Percentiles rank a stretch among this genome's conserved stretches.
Evolutionary conservation across 2,113 vertebrate genomes (phyloP).

Genomic region (Hydropotes inermis): DNA sequence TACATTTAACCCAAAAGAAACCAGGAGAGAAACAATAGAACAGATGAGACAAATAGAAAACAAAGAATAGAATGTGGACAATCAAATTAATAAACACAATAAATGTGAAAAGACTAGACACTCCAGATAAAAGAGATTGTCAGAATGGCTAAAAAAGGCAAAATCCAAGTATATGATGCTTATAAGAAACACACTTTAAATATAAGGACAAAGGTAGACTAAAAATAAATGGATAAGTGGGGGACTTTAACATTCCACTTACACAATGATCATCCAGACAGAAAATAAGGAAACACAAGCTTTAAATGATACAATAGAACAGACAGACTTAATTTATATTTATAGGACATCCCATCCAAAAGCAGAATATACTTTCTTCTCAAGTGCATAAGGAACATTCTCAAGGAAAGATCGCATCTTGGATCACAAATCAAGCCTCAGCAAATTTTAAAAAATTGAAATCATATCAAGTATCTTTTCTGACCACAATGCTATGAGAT

Average conservation of each 20-base stretch:
- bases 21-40: background rate
- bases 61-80: background rate
- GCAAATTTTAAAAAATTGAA: background rate
- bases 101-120: background rate
- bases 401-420: background rate
- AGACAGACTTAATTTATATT: background rate
- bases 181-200: background rate
- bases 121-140: slow-evolving; percentile 24
- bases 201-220: background rate
- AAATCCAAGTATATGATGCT: background rate
- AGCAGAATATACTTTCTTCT: background rate
- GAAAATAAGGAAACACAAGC: background rate
- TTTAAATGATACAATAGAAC: background rate
- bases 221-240: background rate
- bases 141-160: background rate
- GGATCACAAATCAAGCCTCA: background rate
- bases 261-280: background rate
- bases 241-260: background rate
- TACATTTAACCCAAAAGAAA: background rate
- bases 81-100: background rate
- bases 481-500: background rate
- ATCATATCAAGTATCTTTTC: background rate
- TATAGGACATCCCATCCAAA: background rate
- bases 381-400: background rate
- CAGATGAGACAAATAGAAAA: background rate